Conservation (phyloP, 2,113 vertebrate genomes). For the Hydrochoerus hydrochaeris region DNA sequence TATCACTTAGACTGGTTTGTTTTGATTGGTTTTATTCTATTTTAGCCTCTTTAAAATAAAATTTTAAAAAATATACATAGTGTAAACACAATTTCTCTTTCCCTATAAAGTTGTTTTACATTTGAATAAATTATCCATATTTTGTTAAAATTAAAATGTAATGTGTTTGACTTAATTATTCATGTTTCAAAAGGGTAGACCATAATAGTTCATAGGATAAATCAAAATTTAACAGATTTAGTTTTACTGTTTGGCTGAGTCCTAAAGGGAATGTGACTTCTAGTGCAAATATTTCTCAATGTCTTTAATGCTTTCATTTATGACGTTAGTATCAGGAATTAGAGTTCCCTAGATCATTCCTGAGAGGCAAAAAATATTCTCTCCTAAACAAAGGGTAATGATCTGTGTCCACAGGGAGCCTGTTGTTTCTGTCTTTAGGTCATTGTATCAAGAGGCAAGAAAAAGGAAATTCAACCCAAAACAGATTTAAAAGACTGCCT, state of each 20-base stretch:
- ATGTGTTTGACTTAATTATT: slow-evolving; percentile 19
- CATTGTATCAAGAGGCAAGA: background rate
- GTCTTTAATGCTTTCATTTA: background rate
- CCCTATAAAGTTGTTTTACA: background rate
- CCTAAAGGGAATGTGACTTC: slow-evolving; percentile 20
- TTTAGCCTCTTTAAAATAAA: too few relatives aligned
- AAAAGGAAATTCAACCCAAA: slow-evolving; percentile 14
- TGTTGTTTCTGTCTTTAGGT: background rate
- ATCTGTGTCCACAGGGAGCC: background rate
- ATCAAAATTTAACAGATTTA: slow-evolving; percentile 9
- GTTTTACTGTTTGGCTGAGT: background rate
- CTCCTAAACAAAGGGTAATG: background rate
- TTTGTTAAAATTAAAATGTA: slow-evolving; percentile 20
- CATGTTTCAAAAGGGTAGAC: slow-evolving; percentile 31
- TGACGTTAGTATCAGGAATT: background rate
- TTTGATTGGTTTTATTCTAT: too few relatives aligned
- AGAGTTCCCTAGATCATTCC: background rate
- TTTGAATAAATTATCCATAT: slow-evolving; percentile 37
- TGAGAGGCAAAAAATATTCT: background rate
- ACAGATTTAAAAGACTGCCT: background rate
- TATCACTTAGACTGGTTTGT: too few relatives aligned
- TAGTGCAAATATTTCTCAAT: background rate
- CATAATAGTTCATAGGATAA: background rate
- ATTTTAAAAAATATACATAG: too few relatives aligned
- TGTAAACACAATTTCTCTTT: background rate